These are phyloP conservation scores for Agriopis marginaria DNA, from an alignment of 2,888 invertebrate species.

Conservation along the genomic window DNA sequence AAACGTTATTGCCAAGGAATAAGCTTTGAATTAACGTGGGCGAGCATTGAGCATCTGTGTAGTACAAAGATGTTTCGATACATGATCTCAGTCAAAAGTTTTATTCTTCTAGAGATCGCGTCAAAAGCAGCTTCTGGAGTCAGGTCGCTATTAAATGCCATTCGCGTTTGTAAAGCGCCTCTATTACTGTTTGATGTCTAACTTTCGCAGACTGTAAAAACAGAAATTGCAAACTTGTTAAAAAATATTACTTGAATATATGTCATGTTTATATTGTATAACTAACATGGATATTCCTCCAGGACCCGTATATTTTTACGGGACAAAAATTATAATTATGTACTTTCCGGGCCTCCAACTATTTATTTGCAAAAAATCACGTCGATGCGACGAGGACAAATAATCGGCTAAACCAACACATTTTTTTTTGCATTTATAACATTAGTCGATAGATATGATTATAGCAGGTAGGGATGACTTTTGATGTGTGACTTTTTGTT, in stretches of 20 bases:
- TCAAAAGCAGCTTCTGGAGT: slow-evolving; percentile 45
- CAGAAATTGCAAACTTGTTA: background rate
- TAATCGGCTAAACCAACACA: too few relatives aligned
- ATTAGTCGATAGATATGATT: too few relatives aligned
- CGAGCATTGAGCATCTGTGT: slow-evolving; percentile 40
- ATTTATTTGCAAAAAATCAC: too few relatives aligned
- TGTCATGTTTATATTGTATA: background rate
- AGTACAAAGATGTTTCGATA: slow-evolving; percentile 52
- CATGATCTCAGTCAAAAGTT: slow-evolving; percentile 68
- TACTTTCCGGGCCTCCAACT: too few relatives aligned
- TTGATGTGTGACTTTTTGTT: too few relatives aligned
- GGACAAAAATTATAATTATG: background rate
- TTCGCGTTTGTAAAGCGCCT: slow-evolving; percentile 51
- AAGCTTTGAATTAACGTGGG: slow-evolving; percentile 52
- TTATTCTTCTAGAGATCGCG: slow-evolving; percentile 66
- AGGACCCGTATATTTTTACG: too few relatives aligned
- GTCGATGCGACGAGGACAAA: too few relatives aligned
- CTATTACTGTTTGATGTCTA: slow-evolving; percentile 48
- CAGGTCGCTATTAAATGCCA: slow-evolving; percentile 54
- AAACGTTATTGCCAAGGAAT: slow-evolving; percentile 49
- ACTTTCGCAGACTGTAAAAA: slow-evolving; percentile 1
- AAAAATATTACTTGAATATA: background rate
- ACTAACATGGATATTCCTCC: too few relatives aligned
- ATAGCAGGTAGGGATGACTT: too few relatives aligned
- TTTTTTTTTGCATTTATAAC: too few relatives aligned